A percentile compares a stretch with the other conserved stretches of the same genome.
These are phyloP conservation scores for Athripsodes cinereus DNA, from an alignment of 2,888 invertebrate species.

Conservation along the genomic window DNA sequence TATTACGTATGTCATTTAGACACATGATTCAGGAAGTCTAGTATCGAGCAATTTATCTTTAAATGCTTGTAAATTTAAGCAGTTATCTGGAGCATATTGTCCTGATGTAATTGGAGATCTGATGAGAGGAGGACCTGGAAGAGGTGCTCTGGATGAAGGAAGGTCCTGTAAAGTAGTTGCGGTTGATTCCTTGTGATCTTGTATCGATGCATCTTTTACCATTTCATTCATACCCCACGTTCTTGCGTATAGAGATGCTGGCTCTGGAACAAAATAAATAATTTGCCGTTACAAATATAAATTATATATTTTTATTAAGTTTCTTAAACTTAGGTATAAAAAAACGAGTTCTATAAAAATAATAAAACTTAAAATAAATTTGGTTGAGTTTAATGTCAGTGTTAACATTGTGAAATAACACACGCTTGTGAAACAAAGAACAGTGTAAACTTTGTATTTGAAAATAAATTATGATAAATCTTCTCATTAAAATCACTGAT, in stretches of 20 bases:
- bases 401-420: too few relatives aligned
- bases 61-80: slow-evolving; percentile 76
- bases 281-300: too few relatives aligned
- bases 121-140: neutral
- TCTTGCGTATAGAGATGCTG: slow-evolving; percentile 22
- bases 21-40: slow-evolving; percentile 83
- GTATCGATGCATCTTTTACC: neutral
- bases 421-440: too few relatives aligned
- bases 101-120: neutral
- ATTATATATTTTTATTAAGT: too few relatives aligned
- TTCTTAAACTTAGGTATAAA: too few relatives aligned
- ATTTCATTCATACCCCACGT: slow-evolving; percentile 20
- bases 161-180: slow-evolving; percentile 14
- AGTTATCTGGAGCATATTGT: slow-evolving; percentile 25
- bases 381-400: too few relatives aligned
- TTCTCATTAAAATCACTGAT: too few relatives aligned
- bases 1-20: slow-evolving; percentile 41
- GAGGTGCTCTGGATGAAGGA: neutral
- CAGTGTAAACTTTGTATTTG: too few relatives aligned
- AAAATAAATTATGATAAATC: too few relatives aligned
- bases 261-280: slow-evolving; percentile 13
- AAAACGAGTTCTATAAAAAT: too few relatives aligned
- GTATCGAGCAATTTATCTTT: slow-evolving; percentile 83
- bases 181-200: neutral
- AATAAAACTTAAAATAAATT: too few relatives aligned